phyloP scores from a whole-genome alignment of 2,113 vertebrate species.

The Sceloporus undulatus region DNA sequence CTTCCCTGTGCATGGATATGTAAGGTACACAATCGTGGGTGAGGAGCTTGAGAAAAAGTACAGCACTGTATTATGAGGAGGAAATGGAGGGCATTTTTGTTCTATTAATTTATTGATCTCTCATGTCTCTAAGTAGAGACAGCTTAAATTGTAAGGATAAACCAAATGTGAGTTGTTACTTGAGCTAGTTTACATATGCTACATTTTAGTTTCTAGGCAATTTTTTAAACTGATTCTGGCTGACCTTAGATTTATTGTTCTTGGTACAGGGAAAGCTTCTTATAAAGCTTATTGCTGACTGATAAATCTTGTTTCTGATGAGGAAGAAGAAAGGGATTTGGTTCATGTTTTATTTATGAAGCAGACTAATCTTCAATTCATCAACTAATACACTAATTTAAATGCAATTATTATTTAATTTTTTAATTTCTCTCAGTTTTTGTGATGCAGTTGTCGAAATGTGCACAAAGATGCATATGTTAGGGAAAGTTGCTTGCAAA shows the following conservation, averaged over 20 bases:
- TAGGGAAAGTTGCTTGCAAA: background rate
- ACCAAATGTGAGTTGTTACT: slow-evolving; percentile 37
- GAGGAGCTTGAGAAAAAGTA: slow-evolving; percentile 81
- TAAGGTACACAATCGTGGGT: slow-evolving; percentile 85
- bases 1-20: slow-evolving; percentile 77
- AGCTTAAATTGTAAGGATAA: slow-evolving; percentile 48
- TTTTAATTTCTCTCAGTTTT: background rate
- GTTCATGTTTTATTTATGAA: background rate
- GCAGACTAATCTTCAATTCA: background rate
- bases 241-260: background rate
- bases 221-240: background rate
- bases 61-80: slow-evolving; percentile 66
- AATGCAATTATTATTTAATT: background rate
- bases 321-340: background rate
- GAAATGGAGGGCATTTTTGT: slow-evolving; percentile 36
- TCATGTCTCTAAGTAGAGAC: slow-evolving; percentile 16
- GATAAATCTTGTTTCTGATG: slow-evolving; percentile 10
- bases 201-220: slow-evolving; percentile 2
- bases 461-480: background rate
- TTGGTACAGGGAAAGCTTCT: background rate
- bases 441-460: background rate
- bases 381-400: background rate
- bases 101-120: slow-evolving; percentile 53
- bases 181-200: slow-evolving; percentile 20
- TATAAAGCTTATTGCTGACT: background rate